Evolutionary conservation across 2,888 invertebrate genomes (phyloP).

Genomic region (Clunio marinus): DNA sequence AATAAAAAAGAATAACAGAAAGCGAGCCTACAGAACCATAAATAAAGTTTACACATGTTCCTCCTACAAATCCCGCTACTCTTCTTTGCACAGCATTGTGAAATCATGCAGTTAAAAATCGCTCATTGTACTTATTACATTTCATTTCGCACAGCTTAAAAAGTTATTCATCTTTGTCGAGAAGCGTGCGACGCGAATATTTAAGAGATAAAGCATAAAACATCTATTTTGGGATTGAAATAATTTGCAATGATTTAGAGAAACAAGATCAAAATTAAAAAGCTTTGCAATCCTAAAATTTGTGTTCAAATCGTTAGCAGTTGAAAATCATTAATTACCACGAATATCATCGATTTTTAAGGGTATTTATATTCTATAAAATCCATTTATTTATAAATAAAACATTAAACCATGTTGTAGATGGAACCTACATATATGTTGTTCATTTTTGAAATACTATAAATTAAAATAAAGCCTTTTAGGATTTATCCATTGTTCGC

Average conservation of each 20-base stretch:
- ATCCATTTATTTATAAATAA: constrained; percentile 6
- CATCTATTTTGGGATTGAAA: too few relatives aligned
- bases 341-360: constrained; percentile 2
- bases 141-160: background rate
- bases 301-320: background rate
- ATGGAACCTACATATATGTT: too few relatives aligned
- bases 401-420: constrained; percentile 7
- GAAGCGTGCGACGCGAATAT: background rate
- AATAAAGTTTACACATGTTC: constrained; percentile 22
- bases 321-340: constrained; percentile 4
- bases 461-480: constrained; percentile 10
- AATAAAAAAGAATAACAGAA: background rate
- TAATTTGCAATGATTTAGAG: too few relatives aligned
- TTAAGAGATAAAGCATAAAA: too few relatives aligned
- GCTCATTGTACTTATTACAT: background rate
- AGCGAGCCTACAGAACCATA: background rate
- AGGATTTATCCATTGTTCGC: constrained; percentile 10
- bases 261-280: too few relatives aligned
- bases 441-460: background rate
- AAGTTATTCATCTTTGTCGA: background rate
- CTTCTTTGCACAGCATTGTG: too few relatives aligned
- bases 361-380: background rate
- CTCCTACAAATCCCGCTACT: background rate
- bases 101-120: constrained; percentile 2
- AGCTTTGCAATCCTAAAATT: background rate